Evolutionary conservation across 2,888 invertebrate genomes (phyloP).

Genomic region (Microdon myrmicae): DNA sequence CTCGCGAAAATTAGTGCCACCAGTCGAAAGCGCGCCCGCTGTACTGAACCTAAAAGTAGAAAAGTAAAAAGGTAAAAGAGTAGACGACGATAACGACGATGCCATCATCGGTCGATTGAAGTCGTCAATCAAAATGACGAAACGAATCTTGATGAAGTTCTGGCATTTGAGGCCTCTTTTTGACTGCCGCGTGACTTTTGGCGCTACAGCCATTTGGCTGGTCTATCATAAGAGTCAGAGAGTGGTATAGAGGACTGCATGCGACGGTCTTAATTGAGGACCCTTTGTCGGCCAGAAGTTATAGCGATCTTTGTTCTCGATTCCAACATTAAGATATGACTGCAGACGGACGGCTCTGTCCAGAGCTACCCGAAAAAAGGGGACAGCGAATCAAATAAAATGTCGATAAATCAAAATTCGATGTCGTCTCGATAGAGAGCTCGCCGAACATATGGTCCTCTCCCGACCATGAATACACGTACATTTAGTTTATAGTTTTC

Average conservation of each 20-base stretch:
- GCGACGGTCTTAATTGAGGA: constrained; percentile 7
- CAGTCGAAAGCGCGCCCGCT: constrained; percentile 2
- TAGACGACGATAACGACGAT: constrained; percentile 20
- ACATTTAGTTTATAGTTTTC: constrained; percentile 6
- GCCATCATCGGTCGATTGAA: constrained; percentile 42
- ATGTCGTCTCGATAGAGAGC: constrained; percentile 31
- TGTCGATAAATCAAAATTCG: constrained; percentile 43
- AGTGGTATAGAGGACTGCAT: constrained; percentile 5
- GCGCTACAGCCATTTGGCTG: constrained; percentile 39
- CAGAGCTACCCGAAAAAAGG: not conserved
- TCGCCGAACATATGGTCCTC: constrained; percentile 11
- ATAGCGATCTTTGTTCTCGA: constrained; percentile 43
- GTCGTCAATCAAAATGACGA: constrained; percentile 52
- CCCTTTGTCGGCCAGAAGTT: constrained; percentile 45
- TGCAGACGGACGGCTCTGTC: constrained; percentile 1
- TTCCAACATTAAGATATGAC: constrained; percentile 25
- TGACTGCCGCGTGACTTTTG: constrained; percentile 51
- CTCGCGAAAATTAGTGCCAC: constrained; percentile 34
- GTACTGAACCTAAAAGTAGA: constrained; percentile 19
- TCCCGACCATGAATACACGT: constrained; percentile 19
- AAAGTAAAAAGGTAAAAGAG: constrained; percentile 7
- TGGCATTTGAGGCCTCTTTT: constrained; percentile 47
- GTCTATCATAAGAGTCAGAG: no score
- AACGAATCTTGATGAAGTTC: constrained; percentile 51
- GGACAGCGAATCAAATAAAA: constrained; percentile 14